A percentile compares a stretch with the other conserved stretches of the same genome.
Conservation (phyloP, 2,888 invertebrate species). For the Mesorhabditis spiculigera region DNA sequence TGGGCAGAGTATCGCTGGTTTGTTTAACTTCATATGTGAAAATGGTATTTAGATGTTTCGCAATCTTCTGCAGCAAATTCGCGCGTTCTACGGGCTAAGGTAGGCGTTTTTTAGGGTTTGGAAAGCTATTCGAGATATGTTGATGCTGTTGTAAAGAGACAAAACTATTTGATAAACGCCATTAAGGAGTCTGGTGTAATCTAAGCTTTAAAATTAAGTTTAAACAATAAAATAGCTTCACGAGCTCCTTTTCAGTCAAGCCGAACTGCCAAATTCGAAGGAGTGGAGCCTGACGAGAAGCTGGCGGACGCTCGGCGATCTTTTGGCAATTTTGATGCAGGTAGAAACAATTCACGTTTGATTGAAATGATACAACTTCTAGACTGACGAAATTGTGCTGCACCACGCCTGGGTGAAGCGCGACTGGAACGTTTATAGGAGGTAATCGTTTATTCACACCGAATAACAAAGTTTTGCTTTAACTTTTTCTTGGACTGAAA, state of each 20-base stretch:
- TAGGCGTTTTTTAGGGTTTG: neutral
- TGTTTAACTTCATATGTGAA: neutral
- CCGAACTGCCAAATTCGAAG: neutral
- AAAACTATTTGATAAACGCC: too few relatives aligned
- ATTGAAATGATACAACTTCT: neutral
- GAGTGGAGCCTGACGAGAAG: slow-evolving; percentile 18
- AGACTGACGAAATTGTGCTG: slow-evolving; percentile 30
- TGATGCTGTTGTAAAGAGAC: too few relatives aligned
- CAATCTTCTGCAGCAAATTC: slow-evolving; percentile 19
- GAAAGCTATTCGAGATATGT: too few relatives aligned
- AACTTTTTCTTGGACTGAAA: too few relatives aligned
- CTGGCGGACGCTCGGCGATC: slow-evolving; percentile 45
- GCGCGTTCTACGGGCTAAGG: slow-evolving; percentile 14
- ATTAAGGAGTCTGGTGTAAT: too few relatives aligned
- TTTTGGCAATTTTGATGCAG: slow-evolving; percentile 36
- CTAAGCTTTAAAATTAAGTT: too few relatives aligned
- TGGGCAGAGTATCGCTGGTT: neutral
- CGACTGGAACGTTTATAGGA: slow-evolving; percentile 21
- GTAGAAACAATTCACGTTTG: neutral
- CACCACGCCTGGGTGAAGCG: slow-evolving; percentile 20
- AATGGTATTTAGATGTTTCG: slow-evolving; percentile 12
- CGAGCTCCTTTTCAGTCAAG: neutral
- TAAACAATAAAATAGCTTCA: too few relatives aligned
- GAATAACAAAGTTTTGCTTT: too few relatives aligned
- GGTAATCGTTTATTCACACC: slow-evolving; percentile 6